Conservation (phyloP, 2,113 vertebrate genomes). For the Cettia cetti region DNA sequence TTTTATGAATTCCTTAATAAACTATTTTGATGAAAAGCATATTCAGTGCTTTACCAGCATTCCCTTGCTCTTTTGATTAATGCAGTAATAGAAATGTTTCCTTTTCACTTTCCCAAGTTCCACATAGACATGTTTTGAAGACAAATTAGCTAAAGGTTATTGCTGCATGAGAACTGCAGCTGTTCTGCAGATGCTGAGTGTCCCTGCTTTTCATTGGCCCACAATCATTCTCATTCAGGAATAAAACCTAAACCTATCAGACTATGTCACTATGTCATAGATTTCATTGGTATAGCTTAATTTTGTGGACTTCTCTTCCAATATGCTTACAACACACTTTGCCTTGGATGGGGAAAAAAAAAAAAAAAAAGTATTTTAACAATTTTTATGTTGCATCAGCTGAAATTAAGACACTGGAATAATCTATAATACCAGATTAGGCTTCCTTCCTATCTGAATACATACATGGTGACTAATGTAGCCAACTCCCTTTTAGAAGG, state of each 20-base stretch:
- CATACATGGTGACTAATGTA: slow-evolving; percentile 4
- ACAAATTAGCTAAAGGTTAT: slow-evolving; percentile 55
- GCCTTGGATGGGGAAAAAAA: background rate
- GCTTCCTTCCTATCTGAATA: slow-evolving; percentile 48
- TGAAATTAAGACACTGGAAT: slow-evolving; percentile 6
- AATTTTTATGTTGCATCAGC: background rate
- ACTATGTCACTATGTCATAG: background rate
- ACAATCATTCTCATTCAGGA: background rate
- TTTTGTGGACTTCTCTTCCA: background rate
- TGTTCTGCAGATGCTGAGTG: slow-evolving; percentile 39
- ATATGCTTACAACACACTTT: background rate
- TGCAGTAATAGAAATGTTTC: slow-evolving; percentile 25
- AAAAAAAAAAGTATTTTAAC: background rate
- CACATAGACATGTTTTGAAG: slow-evolving; percentile 45
- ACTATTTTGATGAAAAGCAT: slow-evolving; percentile 46
- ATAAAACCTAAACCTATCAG: background rate
- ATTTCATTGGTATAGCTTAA: background rate
- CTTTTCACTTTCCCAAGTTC: slow-evolving; percentile 48
- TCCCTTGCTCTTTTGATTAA: slow-evolving; percentile 31
- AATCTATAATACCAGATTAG: slow-evolving; percentile 27
- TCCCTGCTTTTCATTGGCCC: background rate
- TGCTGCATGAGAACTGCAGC: slow-evolving; percentile 43
- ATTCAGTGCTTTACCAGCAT: background rate
- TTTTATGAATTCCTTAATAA: slow-evolving; percentile 36
- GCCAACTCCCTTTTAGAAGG: slow-evolving; percentile 24